Evolutionary conservation across 2,113 vertebrate genomes (phyloP).

Genomic region (Pterocles gutturalis): DNA sequence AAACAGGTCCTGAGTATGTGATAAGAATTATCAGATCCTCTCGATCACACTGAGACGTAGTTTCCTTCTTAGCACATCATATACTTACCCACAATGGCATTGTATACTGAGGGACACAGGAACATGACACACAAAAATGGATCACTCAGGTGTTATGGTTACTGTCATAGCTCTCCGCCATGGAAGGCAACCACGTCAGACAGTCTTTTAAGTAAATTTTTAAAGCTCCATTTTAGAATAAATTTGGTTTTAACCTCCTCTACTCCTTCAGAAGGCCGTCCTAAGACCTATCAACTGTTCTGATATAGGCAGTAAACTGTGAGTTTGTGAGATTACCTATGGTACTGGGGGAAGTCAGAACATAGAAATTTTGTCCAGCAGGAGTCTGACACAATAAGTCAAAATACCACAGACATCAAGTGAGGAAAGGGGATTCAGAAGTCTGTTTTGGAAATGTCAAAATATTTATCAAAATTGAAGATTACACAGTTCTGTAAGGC

Average conservation of each 20-base stretch:
- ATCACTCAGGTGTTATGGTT: neutral
- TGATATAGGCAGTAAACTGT: neutral
- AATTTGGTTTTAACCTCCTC: neutral
- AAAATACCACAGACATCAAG: neutral
- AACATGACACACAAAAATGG: neutral
- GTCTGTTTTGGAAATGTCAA: neutral
- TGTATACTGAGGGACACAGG: accelerated
- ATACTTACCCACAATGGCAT: neutral
- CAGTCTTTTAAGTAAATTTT: neutral
- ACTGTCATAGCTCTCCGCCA: neutral
- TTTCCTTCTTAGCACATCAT: neutral
- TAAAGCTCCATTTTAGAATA: neutral
- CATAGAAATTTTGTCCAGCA: neutral
- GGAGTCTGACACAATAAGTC: neutral
- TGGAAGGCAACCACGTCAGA: neutral
- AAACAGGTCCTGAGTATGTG: neutral
- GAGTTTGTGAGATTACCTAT: neutral
- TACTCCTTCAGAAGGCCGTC: neutral
- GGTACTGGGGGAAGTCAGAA: neutral
- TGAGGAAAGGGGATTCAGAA: neutral
- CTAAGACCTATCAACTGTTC: neutral
- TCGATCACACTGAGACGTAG: neutral
- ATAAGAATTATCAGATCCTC: neutral
- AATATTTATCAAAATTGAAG: neutral
- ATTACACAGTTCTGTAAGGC: neutral